Evolutionary conservation across 2,888 invertebrate species (phyloP).

Genomic region (Scaeva pyrastri): DNA sequence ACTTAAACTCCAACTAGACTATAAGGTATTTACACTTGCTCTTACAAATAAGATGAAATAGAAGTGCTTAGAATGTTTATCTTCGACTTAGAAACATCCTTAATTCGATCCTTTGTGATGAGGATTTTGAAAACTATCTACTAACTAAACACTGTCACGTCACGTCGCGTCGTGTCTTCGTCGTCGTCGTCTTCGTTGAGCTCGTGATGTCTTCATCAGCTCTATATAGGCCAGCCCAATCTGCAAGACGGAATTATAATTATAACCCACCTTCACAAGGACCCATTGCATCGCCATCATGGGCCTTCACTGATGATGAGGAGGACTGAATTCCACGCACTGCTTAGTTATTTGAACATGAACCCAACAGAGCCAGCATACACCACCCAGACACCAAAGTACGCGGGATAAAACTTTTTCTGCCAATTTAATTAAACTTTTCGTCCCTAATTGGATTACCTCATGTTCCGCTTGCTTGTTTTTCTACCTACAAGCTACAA

Average conservation of each 20-base stretch:
- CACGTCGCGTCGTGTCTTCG: background rate
- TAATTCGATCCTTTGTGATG: slow-evolving; percentile 17
- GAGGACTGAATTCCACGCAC: background rate
- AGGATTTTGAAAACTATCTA: background rate
- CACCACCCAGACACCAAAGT: background rate
- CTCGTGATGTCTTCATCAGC: no score
- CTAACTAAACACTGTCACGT: slow-evolving; percentile 43
- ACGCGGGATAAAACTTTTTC: slow-evolving; percentile 68
- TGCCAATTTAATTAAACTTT: slow-evolving; percentile 69
- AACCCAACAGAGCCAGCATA: background rate
- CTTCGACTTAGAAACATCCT: slow-evolving; percentile 33
- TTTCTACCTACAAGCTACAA: slow-evolving; percentile 45
- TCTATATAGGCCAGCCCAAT: slow-evolving; percentile 22
- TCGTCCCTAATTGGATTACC: slow-evolving; percentile 72
- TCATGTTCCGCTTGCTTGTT: slow-evolving; percentile 56
- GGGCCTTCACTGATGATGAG: no score
- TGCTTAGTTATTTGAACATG: slow-evolving; percentile 21
- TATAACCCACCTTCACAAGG: slow-evolving; percentile 40
- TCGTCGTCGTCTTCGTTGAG: no score
- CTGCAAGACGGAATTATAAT: slow-evolving; percentile 29
- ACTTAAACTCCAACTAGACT: slow-evolving; percentile 29
- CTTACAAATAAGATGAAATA: background rate
- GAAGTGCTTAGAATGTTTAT: slow-evolving; percentile 42
- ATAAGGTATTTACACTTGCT: background rate
- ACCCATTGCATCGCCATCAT: slow-evolving; percentile 11